Percentiles rank a stretch among this genome's conserved stretches.
Conservation (phyloP, 2,113 vertebrate genomes). For the Hippocampus mohnikei region DNA sequence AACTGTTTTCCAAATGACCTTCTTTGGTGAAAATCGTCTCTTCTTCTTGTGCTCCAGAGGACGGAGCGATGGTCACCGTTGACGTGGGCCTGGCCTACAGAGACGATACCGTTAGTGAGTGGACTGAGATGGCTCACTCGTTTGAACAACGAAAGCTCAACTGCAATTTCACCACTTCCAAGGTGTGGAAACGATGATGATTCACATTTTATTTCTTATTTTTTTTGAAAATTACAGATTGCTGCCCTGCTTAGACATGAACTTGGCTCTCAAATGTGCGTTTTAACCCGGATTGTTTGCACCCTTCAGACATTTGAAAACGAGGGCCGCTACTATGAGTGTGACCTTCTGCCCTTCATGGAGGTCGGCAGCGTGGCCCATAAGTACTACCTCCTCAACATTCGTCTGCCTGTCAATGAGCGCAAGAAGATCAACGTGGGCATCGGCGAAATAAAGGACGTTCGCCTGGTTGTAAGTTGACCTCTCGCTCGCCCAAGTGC, state of each 20-base stretch:
- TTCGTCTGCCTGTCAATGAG: slow-evolving; percentile 89
- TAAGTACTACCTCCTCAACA: slow-evolving; percentile 95
- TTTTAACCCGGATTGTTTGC: slow-evolving; percentile 3
- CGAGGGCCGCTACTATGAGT: slow-evolving; percentile 89
- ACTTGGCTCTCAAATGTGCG: neutral
- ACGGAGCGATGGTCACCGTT: slow-evolving; percentile 82
- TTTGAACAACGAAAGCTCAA: slow-evolving; percentile 86
- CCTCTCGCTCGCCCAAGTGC: neutral
- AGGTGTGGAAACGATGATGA: slow-evolving; percentile 68
- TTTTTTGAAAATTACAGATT: neutral
- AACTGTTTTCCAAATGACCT: neutral
- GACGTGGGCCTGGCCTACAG: slow-evolving; percentile 90
- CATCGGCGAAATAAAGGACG: slow-evolving; percentile 93
- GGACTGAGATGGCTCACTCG: slow-evolving; percentile 89
- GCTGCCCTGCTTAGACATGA: neutral
- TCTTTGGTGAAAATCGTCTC: neutral
- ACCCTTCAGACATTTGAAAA: slow-evolving; percentile 78
- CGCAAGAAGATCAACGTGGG: slow-evolving; percentile 87
- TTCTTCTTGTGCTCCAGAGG: slow-evolving; percentile 64
- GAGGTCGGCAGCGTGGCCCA: slow-evolving; percentile 91
- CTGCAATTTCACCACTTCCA: slow-evolving; percentile 82
- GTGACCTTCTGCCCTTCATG: slow-evolving; percentile 92
- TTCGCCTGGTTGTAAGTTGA: slow-evolving; percentile 83
- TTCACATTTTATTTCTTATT: neutral
- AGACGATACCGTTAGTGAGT: slow-evolving; percentile 77